Evolutionary conservation across 2,113 vertebrate genomes (phyloP).

Genomic region (Tichodroma muraria): DNA sequence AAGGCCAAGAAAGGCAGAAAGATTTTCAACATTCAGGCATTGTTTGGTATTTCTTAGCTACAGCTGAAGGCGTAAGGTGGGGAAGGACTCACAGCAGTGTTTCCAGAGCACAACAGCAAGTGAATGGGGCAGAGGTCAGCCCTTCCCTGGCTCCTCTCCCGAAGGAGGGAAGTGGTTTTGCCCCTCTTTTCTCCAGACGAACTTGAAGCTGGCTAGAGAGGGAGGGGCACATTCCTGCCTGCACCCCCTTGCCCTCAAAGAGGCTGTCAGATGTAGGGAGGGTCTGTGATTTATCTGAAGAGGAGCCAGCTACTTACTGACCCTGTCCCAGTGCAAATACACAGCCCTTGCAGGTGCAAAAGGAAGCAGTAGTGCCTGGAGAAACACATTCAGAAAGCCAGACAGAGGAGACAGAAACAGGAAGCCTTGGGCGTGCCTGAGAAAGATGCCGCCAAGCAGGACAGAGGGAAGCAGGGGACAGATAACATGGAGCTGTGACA

Average conservation of each 20-base stretch:
- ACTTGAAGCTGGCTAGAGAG: neutral
- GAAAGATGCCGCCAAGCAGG: neutral
- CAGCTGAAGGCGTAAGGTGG: neutral
- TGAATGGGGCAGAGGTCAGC: neutral
- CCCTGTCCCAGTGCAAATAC: neutral
- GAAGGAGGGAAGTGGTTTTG: neutral
- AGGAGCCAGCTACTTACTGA: neutral
- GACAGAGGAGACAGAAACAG: neutral
- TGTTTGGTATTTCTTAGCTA: conserved; percentile 13
- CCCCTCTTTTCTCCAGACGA: neutral
- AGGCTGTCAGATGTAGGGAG: neutral
- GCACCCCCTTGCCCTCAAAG: neutral
- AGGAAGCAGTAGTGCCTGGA: neutral
- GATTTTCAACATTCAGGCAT: neutral
- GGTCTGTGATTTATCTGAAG: conserved; percentile 11
- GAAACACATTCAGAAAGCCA: neutral
- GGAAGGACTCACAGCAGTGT: neutral
- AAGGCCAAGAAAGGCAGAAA: neutral
- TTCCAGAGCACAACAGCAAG: neutral
- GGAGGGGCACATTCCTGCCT: neutral
- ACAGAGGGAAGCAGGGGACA: neutral
- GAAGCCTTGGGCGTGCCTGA: neutral
- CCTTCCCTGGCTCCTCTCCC: neutral
- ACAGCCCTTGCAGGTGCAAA: neutral
- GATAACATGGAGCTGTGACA: neutral